Evolutionary conservation across 2,113 vertebrate species (phyloP).

Genomic region (Xiphophorus maculatus): DNA sequence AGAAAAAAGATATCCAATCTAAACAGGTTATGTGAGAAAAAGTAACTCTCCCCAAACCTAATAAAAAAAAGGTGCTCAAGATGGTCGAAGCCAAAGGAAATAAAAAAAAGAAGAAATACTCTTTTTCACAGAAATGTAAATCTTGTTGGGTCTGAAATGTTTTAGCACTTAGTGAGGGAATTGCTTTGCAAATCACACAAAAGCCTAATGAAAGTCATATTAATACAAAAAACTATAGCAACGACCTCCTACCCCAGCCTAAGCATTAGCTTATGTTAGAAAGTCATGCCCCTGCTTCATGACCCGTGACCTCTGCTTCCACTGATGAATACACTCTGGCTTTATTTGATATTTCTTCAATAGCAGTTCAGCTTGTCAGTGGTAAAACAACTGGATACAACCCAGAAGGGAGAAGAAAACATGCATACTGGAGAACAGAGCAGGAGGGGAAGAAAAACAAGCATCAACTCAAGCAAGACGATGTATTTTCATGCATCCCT

Average conservation of each 20-base stretch:
- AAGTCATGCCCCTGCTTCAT: slow-evolving; percentile 48
- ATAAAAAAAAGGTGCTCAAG: too few relatives aligned
- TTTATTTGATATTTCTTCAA: slow-evolving; percentile 78
- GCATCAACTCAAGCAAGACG: slow-evolving; percentile 81
- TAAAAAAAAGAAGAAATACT: neutral
- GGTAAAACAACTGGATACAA: slow-evolving; percentile 76
- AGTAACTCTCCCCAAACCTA: neutral
- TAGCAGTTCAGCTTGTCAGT: slow-evolving; percentile 74
- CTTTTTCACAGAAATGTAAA: neutral
- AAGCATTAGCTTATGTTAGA: slow-evolving; percentile 63
- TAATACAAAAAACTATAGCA: neutral
- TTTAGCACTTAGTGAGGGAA: neutral
- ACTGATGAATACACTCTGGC: slow-evolving; percentile 76
- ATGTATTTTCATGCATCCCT: slow-evolving; percentile 84
- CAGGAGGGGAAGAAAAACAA: slow-evolving; percentile 70
- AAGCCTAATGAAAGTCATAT: neutral
- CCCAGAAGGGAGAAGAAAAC: slow-evolving; percentile 77
- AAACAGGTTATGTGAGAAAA: neutral
- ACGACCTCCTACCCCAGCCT: slow-evolving; percentile 25
- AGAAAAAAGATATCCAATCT: neutral
- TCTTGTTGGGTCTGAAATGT: neutral
- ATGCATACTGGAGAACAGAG: slow-evolving; percentile 62
- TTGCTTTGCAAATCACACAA: neutral
- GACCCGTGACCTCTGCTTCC: slow-evolving; percentile 64
- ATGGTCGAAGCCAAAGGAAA: too few relatives aligned